Conservation (phyloP, 2,888 invertebrate species). For the Philereme vetulata region DNA sequence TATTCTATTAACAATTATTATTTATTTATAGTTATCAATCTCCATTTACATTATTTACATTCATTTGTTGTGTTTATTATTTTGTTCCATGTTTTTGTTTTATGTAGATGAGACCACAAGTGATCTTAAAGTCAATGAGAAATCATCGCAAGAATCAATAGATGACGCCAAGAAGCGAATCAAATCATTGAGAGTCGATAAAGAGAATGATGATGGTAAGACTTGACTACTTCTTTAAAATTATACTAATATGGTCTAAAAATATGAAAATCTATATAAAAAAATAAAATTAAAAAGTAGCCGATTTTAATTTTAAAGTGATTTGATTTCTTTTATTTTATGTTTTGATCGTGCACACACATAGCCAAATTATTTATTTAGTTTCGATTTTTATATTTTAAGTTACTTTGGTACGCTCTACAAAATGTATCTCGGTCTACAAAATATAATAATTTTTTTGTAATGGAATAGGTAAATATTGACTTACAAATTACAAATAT, state of each 20-base stretch:
- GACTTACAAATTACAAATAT: slow-evolving; percentile 7
- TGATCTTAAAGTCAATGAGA: slow-evolving; percentile 61
- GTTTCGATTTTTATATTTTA: slow-evolving; percentile 26
- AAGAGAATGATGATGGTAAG: slow-evolving; percentile 80
- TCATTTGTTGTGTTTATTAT: slow-evolving; percentile 36
- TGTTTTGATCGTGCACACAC: slow-evolving; percentile 40
- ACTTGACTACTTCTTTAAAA: slow-evolving; percentile 30
- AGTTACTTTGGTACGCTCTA: not conserved
- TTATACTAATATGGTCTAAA: not conserved
- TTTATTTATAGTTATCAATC: slow-evolving; percentile 1
- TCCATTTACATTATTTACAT: slow-evolving; percentile 2
- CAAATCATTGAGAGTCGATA: slow-evolving; percentile 77
- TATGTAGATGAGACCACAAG: slow-evolving; percentile 61
- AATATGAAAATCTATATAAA: not conserved
- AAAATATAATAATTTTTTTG: not conserved
- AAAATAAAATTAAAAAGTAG: not conserved
- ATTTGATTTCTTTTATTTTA: slow-evolving; percentile 31
- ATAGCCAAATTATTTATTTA: slow-evolving; percentile 52
- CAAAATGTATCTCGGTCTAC: not conserved
- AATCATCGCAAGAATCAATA: slow-evolving; percentile 69
- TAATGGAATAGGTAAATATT: slow-evolving; percentile 13
- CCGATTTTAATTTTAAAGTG: not conserved
- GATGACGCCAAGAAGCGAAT: slow-evolving; percentile 76
- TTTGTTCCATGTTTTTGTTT: slow-evolving; percentile 39
- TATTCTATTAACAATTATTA: not conserved